phyloP scores from a whole-genome alignment of 2,888 invertebrate genomes.

The Homarus gammarus region DNA sequence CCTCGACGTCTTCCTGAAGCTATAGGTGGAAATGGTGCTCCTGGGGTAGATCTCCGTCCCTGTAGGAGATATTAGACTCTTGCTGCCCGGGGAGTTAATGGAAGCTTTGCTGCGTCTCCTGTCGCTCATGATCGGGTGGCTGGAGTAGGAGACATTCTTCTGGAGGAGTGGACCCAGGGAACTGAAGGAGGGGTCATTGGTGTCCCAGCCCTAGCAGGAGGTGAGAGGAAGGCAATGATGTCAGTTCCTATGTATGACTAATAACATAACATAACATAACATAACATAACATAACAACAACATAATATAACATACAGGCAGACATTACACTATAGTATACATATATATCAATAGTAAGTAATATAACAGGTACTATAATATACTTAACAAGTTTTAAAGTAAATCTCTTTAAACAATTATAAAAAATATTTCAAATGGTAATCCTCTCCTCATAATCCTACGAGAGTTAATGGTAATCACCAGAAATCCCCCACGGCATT shows the following conservation, averaged over 20 bases:
- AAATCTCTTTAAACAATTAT: no score
- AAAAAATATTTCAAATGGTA: no score
- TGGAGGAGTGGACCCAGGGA: constrained; percentile 1
- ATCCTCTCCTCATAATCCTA: no score
- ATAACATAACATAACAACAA: no score
- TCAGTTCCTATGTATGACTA: neutral
- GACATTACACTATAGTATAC: no score
- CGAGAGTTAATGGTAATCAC: no score
- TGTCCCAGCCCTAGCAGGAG: constrained; percentile 17
- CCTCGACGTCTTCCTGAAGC: constrained; percentile 42
- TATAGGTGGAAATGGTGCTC: constrained; percentile 42
- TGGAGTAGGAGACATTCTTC: constrained; percentile 32
- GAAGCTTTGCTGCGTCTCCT: neutral
- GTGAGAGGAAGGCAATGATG: neutral
- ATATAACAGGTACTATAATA: no score
- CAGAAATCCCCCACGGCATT: no score
- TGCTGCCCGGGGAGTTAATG: constrained; percentile 44
- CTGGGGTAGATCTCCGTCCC: constrained; percentile 42
- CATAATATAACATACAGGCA: no score
- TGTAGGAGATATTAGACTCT: constrained; percentile 36
- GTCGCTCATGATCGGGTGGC: constrained; percentile 25
- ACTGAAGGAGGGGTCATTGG: constrained; percentile 39
- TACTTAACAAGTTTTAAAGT: no score
- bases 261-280: no score
- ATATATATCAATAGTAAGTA: no score